These are phyloP conservation scores for Ploceus nigricollis DNA, from an alignment of 2,113 vertebrate species.

Conservation along the genomic window DNA sequence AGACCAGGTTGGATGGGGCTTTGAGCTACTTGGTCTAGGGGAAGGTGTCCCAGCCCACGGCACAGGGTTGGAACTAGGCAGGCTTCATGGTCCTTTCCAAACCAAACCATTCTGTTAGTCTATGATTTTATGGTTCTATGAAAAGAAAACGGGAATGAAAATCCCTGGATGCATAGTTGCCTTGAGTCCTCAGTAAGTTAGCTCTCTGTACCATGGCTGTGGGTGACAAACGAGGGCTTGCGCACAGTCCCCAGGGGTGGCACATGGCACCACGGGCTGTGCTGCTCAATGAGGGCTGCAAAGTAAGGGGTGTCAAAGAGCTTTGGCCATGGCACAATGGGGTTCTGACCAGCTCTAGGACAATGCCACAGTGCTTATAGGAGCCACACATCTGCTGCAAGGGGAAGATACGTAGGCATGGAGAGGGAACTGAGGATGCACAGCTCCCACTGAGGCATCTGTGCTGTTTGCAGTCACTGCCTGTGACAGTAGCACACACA, in stretches of 20 bases:
- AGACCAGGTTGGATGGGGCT: neutral
- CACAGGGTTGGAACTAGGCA: neutral
- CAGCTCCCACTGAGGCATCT: too few species aligned
- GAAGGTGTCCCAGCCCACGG: neutral
- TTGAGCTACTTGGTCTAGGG: neutral
- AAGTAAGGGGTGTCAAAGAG: neutral
- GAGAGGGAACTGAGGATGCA: neutral
- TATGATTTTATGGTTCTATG: neutral
- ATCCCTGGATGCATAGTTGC: neutral
- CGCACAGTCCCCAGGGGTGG: too few species aligned
- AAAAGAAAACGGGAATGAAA: neutral
- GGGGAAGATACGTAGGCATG: accelerated
- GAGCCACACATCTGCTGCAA: neutral
- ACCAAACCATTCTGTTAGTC: neutral
- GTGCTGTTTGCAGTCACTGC: accelerated
- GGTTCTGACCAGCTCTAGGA: neutral
- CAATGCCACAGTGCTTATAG: neutral
- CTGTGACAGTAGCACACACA: neutral
- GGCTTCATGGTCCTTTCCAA: neutral
- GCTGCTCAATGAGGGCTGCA: neutral
- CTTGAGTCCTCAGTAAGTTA: neutral
- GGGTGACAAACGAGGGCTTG: neutral
- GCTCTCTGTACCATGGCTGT: neutral
- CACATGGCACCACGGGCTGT: accelerated
- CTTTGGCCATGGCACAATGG: neutral